Conservation (phyloP, 2,113 vertebrate species). For the Cyanocitta stelleri region DNA sequence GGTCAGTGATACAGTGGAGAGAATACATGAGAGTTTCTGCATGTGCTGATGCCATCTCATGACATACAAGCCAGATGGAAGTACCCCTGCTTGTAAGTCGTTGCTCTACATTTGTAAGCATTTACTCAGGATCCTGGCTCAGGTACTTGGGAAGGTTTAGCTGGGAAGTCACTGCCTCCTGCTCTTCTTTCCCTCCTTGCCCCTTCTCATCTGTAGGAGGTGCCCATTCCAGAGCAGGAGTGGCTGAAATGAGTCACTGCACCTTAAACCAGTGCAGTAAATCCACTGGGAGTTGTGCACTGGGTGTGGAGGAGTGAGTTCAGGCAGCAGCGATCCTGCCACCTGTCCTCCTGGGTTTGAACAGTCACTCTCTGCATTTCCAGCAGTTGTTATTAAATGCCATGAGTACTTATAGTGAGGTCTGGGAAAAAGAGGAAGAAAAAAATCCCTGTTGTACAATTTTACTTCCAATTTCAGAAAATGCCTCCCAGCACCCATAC, state of each 20-base stretch:
- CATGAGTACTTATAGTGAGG: neutral
- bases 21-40: neutral
- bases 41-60: neutral
- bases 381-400: neutral
- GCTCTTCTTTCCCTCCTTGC: neutral
- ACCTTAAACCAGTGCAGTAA: neutral
- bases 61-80: neutral
- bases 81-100: neutral
- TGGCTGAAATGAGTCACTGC: neutral
- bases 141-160: neutral
- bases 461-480: neutral
- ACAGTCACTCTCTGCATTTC: neutral
- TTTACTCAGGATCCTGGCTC: neutral
- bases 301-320: neutral
- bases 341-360: neutral
- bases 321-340: neutral
- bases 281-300: neutral
- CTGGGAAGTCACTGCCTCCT: neutral
- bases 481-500: neutral
- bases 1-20: conserved; percentile 27
- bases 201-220: neutral
- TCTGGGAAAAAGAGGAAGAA: neutral
- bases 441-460: neutral
- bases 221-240: neutral
- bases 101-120: neutral